These are phyloP conservation scores for Brachyistius frenatus DNA, from an alignment of 2,113 vertebrate species.

Conservation along the genomic window DNA sequence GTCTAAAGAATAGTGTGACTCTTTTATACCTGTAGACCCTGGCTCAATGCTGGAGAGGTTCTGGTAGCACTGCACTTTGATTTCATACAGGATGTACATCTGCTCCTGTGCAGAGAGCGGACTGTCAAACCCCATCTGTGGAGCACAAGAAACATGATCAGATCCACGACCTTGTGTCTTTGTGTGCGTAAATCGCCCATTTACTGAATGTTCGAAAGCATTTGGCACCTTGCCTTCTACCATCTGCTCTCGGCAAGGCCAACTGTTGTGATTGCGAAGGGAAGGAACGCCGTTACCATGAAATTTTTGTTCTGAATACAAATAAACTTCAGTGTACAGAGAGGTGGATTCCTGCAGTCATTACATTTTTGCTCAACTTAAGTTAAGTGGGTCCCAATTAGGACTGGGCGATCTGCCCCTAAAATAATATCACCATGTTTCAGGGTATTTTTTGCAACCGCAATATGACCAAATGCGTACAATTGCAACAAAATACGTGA, in stretches of 20 bases:
- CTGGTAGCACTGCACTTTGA: constrained; percentile 87
- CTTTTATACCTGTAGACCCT: constrained; percentile 66
- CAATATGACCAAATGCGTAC: no score
- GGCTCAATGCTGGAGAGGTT: constrained; percentile 85
- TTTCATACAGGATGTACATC: constrained; percentile 89
- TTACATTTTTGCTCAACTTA: no score
- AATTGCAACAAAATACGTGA: no score
- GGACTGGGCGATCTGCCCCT: no score
- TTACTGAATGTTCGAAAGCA: not conserved
- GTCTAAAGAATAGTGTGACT: not conserved
- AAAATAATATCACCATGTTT: no score
- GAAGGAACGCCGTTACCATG: not conserved
- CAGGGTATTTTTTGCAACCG: no score
- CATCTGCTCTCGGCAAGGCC: not conserved
- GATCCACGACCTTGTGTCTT: not conserved
- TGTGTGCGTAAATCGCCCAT: not conserved
- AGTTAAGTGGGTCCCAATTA: no score
- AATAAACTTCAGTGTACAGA: no score
- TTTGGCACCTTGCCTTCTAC: not conserved
- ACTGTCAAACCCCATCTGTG: constrained; percentile 85
- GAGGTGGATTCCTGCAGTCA: no score
- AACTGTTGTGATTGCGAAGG: not conserved
- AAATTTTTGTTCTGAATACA: no score
- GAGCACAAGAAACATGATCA: constrained; percentile 50
- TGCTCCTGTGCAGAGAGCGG: constrained; percentile 90